phyloP scores from a whole-genome alignment of 1,140 invertebrate genomes.

The Lethocerus indicus region DNA sequence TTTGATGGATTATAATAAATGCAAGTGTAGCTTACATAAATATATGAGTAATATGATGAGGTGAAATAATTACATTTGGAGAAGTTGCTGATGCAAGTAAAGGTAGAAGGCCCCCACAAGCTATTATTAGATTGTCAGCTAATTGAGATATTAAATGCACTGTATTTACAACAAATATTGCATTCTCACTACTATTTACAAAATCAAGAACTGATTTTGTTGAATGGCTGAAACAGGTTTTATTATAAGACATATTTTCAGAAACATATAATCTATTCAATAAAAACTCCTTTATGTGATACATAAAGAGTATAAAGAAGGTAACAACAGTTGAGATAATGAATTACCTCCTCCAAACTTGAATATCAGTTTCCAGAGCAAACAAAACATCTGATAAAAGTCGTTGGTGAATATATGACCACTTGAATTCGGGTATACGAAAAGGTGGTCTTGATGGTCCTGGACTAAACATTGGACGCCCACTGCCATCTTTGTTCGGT shows the following conservation, averaged over 20 bases:
- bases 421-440: conserved; percentile 97
- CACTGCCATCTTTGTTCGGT: conserved; percentile 11
- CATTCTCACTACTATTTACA: conserved; percentile 94
- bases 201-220: conserved; percentile 95
- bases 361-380: conserved; percentile 93
- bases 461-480: conserved; percentile 80
- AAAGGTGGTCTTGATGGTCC: conserved; percentile 92
- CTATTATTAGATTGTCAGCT: conserved; percentile 96
- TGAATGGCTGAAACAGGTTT: conserved; percentile 54
- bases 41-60: neutral
- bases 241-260: conserved; percentile 5
- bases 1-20: neutral
- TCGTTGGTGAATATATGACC: conserved; percentile 97
- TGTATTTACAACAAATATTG: conserved; percentile 98
- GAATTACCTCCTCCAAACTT: conserved; percentile 72
- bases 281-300: neutral
- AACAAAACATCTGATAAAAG: conserved; percentile 92
- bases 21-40: too few species aligned
- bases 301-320: neutral
- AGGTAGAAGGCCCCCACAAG: conserved; percentile 92
- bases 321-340: conserved; percentile 12
- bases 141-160: conserved; percentile 98
- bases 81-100: conserved; percentile 94
- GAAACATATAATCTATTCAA: neutral
- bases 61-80: conserved; percentile 72